A percentile compares a stretch with the other conserved stretches of the same genome.
phyloP scores from a whole-genome alignment of 23 tunicate species.

The Trididemnum nubilum region DNA sequence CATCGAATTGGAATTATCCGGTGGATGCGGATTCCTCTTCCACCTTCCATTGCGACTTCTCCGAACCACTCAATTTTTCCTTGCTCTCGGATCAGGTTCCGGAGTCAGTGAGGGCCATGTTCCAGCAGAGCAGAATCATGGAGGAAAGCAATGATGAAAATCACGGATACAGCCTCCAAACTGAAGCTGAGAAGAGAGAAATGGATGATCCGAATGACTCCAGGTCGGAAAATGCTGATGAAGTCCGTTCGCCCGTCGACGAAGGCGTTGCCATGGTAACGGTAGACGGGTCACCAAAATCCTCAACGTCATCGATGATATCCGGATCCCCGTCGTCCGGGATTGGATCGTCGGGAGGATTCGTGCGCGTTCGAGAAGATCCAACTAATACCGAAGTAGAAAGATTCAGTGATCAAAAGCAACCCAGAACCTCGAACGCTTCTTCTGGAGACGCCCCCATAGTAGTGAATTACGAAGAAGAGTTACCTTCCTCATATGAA shows the following conservation, averaged over 20 bases:
- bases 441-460: conserved; percentile 14
- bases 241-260: conserved; percentile 19
- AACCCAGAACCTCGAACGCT: not conserved
- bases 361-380: not conserved
- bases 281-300: conserved; percentile 31
- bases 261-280: conserved; percentile 42
- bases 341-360: no score
- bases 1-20: conserved; percentile 83
- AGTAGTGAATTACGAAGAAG: conserved; percentile 35
- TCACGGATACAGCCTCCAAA: not conserved
- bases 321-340: conserved; percentile 60
- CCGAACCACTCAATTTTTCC: conserved; percentile 54
- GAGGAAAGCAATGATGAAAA: not conserved
- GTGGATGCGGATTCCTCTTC: conserved; percentile 30
- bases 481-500: not conserved
- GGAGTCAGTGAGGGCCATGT: conserved; percentile 39
- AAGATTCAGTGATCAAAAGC: not conserved
- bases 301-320: conserved; percentile 47
- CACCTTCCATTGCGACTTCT: conserved; percentile 64
- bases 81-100: conserved; percentile 58
- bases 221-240: not conserved
- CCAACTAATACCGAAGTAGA: not conserved
- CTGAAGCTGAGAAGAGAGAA: not conserved
- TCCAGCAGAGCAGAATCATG: conserved; percentile 18
- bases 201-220: not conserved